These are phyloP conservation scores for Helicoverpa armigera DNA, from an alignment of 1,140 invertebrate genomes.

Conservation along the genomic window DNA sequence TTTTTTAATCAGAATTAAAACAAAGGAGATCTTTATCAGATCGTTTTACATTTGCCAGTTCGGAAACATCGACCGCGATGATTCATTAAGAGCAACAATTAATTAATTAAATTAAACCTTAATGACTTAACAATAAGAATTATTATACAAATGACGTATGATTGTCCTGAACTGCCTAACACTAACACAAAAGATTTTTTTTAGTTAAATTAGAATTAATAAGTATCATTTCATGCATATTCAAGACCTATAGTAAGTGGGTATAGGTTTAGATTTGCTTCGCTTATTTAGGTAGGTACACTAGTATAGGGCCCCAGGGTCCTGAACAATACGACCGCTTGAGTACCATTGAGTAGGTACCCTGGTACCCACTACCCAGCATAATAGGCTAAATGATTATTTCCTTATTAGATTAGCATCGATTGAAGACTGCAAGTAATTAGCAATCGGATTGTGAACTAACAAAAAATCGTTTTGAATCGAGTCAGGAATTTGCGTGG, in stretches of 20 bases:
- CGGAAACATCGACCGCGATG: slow-evolving; percentile 10
- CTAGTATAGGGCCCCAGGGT: too few species aligned
- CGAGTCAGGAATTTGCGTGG: slow-evolving; percentile 14
- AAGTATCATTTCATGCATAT: too few species aligned
- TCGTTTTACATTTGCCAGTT: slow-evolving; percentile 26
- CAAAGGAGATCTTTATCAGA: slow-evolving; percentile 45
- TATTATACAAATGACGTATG: not conserved
- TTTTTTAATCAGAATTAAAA: slow-evolving; percentile 32
- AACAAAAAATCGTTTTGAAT: slow-evolving; percentile 13
- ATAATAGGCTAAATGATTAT: slow-evolving; percentile 24
- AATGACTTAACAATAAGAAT: slow-evolving; percentile 27
- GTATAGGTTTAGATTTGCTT: too few species aligned
- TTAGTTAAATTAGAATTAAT: too few species aligned
- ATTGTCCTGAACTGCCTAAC: not conserved
- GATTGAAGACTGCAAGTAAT: not conserved
- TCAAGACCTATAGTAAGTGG: too few species aligned
- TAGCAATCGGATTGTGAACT: not conserved
- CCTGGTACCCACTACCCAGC: not conserved
- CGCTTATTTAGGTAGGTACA: too few species aligned
- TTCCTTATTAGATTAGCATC: slow-evolving; percentile 40
- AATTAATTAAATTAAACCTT: slow-evolving; percentile 22
- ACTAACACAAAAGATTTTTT: slow-evolving; percentile 2
- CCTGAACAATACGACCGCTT: too few species aligned
- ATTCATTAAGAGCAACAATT: slow-evolving; percentile 21
- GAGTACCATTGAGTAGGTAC: not conserved